These are phyloP conservation scores for Pecten maximus DNA, from an alignment of 2,888 invertebrate species.

Conservation along the genomic window DNA sequence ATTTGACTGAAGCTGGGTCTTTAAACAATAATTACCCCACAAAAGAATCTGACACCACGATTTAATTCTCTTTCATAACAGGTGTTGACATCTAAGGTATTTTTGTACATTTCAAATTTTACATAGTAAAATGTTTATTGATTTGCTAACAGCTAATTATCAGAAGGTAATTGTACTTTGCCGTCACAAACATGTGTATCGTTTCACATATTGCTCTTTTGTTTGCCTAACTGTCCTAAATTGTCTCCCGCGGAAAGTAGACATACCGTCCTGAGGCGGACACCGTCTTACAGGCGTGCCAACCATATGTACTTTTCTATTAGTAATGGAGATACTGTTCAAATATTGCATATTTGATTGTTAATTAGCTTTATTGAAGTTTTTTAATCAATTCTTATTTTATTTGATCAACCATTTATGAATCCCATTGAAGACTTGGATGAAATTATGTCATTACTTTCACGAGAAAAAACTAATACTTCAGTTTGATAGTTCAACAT, in stretches of 20 bases:
- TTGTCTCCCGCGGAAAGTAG: background rate
- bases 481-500: too few species aligned
- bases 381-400: background rate
- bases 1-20: constrained; percentile 17
- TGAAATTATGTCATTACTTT: background rate
- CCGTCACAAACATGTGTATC: constrained; percentile 15
- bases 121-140: constrained; percentile 13
- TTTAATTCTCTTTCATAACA: constrained; percentile 24
- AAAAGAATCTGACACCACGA: constrained; percentile 33
- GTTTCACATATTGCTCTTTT: constrained; percentile 25
- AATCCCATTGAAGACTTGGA: background rate
- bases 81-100: constrained; percentile 33
- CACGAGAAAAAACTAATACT: too few species aligned
- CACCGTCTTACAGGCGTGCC: background rate
- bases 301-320: background rate
- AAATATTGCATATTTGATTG: constrained; percentile 5
- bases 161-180: background rate
- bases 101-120: constrained; percentile 20
- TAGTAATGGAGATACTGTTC: background rate
- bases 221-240: background rate
- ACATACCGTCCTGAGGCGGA: background rate
- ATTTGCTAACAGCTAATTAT: constrained; percentile 17
- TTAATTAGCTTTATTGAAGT: background rate
- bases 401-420: background rate
- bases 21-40: constrained; percentile 15